Conservation (phyloP, 2,888 invertebrate species). For the Hydropsyche betteni region DNA sequence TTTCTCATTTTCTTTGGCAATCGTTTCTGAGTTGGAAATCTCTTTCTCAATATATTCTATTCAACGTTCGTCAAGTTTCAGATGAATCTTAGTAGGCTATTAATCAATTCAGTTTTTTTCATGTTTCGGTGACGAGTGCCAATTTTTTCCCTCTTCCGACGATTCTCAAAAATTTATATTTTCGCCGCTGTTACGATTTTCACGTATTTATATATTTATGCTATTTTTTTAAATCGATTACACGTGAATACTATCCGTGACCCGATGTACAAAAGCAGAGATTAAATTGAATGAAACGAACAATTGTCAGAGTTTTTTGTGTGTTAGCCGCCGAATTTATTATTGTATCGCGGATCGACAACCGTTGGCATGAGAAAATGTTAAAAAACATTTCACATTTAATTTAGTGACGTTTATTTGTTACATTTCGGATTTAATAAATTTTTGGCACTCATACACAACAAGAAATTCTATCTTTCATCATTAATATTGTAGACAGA, state of each 20-base stretch:
- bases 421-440: neutral
- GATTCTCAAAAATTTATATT: neutral
- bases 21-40: neutral
- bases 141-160: neutral
- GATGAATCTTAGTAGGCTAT: neutral
- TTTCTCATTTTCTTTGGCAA: conserved; percentile 10
- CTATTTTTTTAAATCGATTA: conserved; percentile 30
- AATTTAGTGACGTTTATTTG: neutral
- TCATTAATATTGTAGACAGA: neutral
- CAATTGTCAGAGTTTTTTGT: conserved; percentile 25
- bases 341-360: conserved; percentile 1
- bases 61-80: neutral
- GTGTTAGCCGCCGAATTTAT: neutral
- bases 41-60: conserved; percentile 2
- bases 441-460: neutral
- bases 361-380: neutral
- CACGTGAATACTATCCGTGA: conserved; percentile 18
- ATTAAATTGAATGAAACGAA: conserved; percentile 24
- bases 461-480: neutral
- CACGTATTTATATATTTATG: conserved; percentile 5
- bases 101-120: conserved; percentile 4
- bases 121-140: neutral
- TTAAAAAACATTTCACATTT: neutral
- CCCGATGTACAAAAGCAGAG: conserved; percentile 26
- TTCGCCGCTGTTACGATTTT: neutral